Percentiles rank a stretch among this genome's conserved stretches.
These are phyloP conservation scores for Morinoia aosen DNA, from an alignment of 2,888 invertebrate genomes.

Conservation along the genomic window DNA sequence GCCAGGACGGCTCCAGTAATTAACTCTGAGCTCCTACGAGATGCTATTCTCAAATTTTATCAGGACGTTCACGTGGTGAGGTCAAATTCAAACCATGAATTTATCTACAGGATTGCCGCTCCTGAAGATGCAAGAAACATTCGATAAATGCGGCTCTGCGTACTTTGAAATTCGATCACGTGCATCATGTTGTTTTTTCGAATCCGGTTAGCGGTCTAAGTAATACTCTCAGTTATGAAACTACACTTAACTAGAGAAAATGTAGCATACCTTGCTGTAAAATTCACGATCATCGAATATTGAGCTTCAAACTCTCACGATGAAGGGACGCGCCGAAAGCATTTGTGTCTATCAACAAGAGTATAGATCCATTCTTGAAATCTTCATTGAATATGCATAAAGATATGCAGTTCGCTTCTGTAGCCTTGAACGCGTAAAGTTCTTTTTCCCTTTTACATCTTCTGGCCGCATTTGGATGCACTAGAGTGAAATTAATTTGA, in stretches of 20 bases:
- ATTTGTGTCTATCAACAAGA: no score
- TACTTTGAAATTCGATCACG: background rate
- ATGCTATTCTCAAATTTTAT: background rate
- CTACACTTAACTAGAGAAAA: background rate
- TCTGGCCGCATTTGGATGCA: background rate
- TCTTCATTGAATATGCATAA: no score
- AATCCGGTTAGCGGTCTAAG: background rate
- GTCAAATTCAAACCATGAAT: background rate
- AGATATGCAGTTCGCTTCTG: no score
- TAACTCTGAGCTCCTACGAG: background rate
- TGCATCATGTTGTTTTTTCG: background rate
- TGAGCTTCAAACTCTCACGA: no score
- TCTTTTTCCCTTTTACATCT: background rate
- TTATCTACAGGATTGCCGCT: background rate
- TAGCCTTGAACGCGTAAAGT: background rate
- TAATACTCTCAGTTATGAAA: background rate
- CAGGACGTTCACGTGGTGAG: background rate
- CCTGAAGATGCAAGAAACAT: background rate
- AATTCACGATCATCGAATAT: no score
- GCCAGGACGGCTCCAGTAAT: background rate
- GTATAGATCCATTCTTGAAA: no score
- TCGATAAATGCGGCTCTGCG: background rate
- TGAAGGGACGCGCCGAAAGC: no score
- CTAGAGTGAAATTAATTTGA: background rate
- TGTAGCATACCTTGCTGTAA: background rate